Percentiles rank a stretch among this genome's conserved stretches.
Evolutionary conservation across 2,113 vertebrate species (phyloP).

Genomic region (Ophthalmolycus amberensis): DNA sequence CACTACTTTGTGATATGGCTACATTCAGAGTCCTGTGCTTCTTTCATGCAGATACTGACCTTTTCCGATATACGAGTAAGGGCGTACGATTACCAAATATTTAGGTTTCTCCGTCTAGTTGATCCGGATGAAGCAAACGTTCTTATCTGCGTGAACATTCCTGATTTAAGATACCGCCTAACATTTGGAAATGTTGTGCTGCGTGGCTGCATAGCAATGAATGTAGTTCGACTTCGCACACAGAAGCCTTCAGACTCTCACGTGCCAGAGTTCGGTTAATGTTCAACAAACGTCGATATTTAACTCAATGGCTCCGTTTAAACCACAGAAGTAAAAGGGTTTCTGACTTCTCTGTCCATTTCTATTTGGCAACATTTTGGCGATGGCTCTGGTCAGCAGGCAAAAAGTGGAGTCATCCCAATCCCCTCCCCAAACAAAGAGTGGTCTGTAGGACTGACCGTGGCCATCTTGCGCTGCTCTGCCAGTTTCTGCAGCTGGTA

Average conservation of each 20-base stretch:
- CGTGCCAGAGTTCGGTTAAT: constrained; percentile 5
- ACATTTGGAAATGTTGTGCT: neutral
- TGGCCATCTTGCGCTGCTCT: constrained; percentile 97
- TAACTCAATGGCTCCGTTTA: constrained; percentile 11
- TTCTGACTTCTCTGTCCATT: constrained; percentile 27
- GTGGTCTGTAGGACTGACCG: constrained; percentile 86
- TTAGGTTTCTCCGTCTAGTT: neutral
- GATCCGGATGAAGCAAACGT: neutral
- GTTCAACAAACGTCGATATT: constrained; percentile 18
- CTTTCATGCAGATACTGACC: neutral
- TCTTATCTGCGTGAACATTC: neutral
- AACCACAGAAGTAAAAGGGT: constrained; percentile 26
- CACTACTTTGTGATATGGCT: neutral
- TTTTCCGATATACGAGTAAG: neutral
- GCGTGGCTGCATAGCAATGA: neutral
- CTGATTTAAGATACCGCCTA: neutral
- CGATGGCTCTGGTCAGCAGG: constrained; percentile 58
- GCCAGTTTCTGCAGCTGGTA: constrained; percentile 97
- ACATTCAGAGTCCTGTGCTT: neutral
- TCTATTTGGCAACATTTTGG: constrained; percentile 55
- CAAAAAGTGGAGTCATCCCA: constrained; percentile 42
- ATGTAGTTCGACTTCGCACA: constrained; percentile 5
- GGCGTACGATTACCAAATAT: neutral
- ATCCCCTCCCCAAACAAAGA: constrained; percentile 70
- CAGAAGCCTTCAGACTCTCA: neutral